Evolutionary conservation across 2,888 invertebrate species (phyloP).

Genomic region (Agrochola lota): DNA sequence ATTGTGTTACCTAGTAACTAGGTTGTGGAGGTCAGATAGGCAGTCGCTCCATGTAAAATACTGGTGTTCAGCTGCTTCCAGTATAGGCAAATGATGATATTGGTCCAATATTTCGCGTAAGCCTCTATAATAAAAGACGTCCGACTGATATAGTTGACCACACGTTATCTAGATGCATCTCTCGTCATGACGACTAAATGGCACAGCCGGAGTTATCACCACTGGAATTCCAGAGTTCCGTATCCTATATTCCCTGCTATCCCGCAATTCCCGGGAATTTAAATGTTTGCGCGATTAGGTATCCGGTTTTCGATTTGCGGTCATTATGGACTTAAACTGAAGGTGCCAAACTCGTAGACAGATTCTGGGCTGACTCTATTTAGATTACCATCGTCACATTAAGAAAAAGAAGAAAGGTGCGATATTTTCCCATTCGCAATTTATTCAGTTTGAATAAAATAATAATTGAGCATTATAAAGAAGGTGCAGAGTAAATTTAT

Average conservation of each 20-base stretch:
- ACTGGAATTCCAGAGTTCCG: slow-evolving; percentile 16
- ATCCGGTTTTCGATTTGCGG: slow-evolving; percentile 7
- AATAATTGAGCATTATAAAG: no score
- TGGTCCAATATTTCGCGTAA: background rate
- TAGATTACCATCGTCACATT: background rate
- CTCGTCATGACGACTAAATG: slow-evolving; percentile 34
- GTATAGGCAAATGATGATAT: background rate
- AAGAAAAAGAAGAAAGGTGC: background rate
- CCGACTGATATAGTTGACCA: slow-evolving; percentile 5
- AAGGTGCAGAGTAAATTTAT: no score
- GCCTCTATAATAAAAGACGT: background rate
- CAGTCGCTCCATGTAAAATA: no score
- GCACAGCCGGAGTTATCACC: slow-evolving; percentile 23
- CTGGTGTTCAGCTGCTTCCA: no score
- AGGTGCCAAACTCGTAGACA: background rate
- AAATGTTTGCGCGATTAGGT: slow-evolving; percentile 1
- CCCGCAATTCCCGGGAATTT: slow-evolving; percentile 12
- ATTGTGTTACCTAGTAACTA: no score
- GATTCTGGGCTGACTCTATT: background rate
- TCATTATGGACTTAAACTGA: background rate
- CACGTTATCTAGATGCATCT: no score
- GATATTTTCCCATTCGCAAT: background rate
- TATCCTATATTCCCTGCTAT: slow-evolving; percentile 12
- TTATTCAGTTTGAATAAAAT: no score
- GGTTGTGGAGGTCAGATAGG: no score